These are phyloP conservation scores for Drosophila lacertosa DNA, from an alignment of 1,140 invertebrate genomes.

Conservation along the genomic window DNA sequence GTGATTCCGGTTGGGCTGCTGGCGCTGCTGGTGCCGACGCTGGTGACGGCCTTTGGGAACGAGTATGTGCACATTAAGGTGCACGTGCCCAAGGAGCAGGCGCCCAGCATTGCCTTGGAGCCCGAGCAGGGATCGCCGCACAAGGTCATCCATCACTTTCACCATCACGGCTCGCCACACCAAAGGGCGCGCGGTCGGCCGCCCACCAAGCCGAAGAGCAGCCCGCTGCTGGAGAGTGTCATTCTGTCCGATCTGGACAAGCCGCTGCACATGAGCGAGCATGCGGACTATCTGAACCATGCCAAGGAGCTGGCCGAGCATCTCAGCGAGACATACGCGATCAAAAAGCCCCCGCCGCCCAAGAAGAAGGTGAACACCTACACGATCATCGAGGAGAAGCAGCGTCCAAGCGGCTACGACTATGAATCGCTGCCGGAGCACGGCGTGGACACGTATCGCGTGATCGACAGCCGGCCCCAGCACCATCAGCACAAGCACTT, in stretches of 20 bases:
- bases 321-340: slow-evolving; percentile 49
- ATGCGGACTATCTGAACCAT: slow-evolving; percentile 73
- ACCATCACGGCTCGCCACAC: slow-evolving; percentile 63
- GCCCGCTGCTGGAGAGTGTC: slow-evolving; percentile 66
- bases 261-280: slow-evolving; percentile 69
- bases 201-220: slow-evolving; percentile 44
- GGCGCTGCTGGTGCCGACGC: slow-evolving; percentile 6
- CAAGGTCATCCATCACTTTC: slow-evolving; percentile 75
- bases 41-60: slow-evolving; percentile 56
- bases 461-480: slow-evolving; percentile 58
- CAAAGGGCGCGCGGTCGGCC: slow-evolving; percentile 33
- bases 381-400: slow-evolving; percentile 71
- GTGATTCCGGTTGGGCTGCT: slow-evolving; percentile 2
- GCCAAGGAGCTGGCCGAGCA: slow-evolving; percentile 70
- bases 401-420: slow-evolving; percentile 41
- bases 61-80: slow-evolving; percentile 79
- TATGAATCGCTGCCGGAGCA: slow-evolving; percentile 51
- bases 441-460: slow-evolving; percentile 60
- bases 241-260: slow-evolving; percentile 72
- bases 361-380: slow-evolving; percentile 75
- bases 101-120: slow-evolving; percentile 19
- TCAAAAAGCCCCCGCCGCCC: slow-evolving; percentile 54
- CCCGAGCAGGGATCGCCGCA: slow-evolving; percentile 41
- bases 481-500: slow-evolving; percentile 21
- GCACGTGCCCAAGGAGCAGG: slow-evolving; percentile 69